These are phyloP conservation scores for Meloe dianella DNA, from an alignment of 2,888 invertebrate genomes.

Conservation along the genomic window DNA sequence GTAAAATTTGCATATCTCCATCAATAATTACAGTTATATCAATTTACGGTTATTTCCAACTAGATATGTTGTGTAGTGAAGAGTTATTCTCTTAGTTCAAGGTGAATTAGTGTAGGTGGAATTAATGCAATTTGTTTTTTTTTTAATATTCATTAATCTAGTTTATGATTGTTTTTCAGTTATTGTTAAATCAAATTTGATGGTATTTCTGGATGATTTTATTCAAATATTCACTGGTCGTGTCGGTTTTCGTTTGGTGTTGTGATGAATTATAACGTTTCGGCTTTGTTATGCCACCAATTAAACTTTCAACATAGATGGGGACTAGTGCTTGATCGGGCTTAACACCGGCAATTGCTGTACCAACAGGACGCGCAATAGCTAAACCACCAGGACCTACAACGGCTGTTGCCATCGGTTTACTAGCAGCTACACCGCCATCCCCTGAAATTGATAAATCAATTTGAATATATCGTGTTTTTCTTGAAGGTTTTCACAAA, in stretches of 20 bases:
- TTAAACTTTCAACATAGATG: conserved; percentile 48
- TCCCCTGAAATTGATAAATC: conserved; percentile 61
- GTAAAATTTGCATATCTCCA: background rate
- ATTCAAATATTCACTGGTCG: conserved; percentile 50
- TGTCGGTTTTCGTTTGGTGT: conserved; percentile 32
- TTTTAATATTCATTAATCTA: too few species aligned
- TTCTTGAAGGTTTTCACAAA: background rate
- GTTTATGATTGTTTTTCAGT: background rate
- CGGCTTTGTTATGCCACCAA: conserved; percentile 36
- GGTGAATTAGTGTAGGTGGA: background rate
- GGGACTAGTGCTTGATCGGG: conserved; percentile 60
- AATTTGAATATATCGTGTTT: background rate
- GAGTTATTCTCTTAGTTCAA: background rate
- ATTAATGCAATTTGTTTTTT: background rate
- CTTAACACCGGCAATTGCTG: conserved; percentile 76
- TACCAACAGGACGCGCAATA: conserved; percentile 73
- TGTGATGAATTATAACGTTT: conserved; percentile 23
- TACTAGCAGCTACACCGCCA: conserved; percentile 74
- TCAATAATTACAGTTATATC: background rate
- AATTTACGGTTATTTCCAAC: background rate
- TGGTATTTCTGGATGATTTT: conserved; percentile 57
- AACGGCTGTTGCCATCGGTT: conserved; percentile 74
- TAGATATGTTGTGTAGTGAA: background rate
- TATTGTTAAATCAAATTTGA: conserved; percentile 33
- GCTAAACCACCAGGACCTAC: conserved; percentile 74